Evolutionary conservation across 2,888 invertebrate species (phyloP), one percentile per base, ranked within the genome.

Genomic region (Pollenia amentaria): DNA sequence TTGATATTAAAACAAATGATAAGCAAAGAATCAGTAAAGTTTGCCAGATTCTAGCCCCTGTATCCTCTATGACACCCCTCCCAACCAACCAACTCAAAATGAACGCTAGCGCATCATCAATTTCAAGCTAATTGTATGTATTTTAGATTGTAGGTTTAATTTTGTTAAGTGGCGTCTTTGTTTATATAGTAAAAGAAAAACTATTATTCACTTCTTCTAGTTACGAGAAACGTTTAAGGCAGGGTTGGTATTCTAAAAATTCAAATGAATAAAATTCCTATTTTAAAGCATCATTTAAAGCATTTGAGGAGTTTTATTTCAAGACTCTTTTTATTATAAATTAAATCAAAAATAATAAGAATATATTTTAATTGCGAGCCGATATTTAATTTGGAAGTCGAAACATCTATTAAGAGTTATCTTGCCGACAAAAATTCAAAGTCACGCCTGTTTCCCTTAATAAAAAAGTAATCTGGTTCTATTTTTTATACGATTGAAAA

Each of bases 161-260:
- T 84, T 72, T 73, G 14, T 81, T 75, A 62, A 29, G 60, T 62
- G 60, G 80, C 64, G 80, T 80, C 72, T 72, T 48, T 72, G 3
- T 69, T 64, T 67, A 18, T n/a, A 18, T 7, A 44, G 11, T 65
- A 2, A 11, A 57, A 40, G 3, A 46, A 62, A 76, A 42, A 48
- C 12, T 64, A 40, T 12, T 64, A 40, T 12, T 48, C 8, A 48
- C 2, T 44, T 11, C 14, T 55, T 78, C 46, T 8, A 21, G 3
- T 6, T 51, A 51, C 1, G 48, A 51, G 48, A 14, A n/a, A 14
- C 48, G 4, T 44, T 11, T 4, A 79, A n/a, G 29, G 3, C 81
- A 82, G 69, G 38, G 69, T 44, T 82, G 82, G 70, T 38, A 82
- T 18, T 62, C 0, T 2, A 48, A 48, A 67, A n/a, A 21, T 46